Percentiles rank a stretch among this genome's conserved stretches.
These are phyloP conservation scores for Oplegnathus fasciatus DNA, from an alignment of 2,113 vertebrate species.

Conservation along the genomic window DNA sequence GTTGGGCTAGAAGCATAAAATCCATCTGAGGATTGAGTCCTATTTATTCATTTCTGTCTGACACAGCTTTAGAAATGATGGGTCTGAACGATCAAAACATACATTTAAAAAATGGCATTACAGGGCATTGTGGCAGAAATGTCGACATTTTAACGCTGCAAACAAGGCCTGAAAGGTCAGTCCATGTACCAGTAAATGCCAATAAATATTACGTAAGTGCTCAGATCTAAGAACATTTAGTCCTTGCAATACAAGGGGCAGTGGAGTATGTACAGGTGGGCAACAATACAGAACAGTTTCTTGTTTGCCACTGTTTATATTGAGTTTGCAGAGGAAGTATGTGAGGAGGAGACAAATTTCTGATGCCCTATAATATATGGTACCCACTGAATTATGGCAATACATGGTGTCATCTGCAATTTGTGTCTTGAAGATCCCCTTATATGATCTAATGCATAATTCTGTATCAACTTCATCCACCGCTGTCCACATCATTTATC, in stretches of 20 bases:
- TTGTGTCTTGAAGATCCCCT: conserved; percentile 20
- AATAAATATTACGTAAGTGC: conserved; percentile 70
- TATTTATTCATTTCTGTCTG: conserved; percentile 41
- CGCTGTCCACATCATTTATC: conserved; percentile 48
- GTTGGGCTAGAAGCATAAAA: conserved; percentile 28
- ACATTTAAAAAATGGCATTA: conserved; percentile 61
- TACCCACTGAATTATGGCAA: conserved; percentile 14
- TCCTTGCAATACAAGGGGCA: conserved; percentile 37
- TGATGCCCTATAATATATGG: conserved; percentile 5
- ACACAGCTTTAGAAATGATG: conserved; percentile 34
- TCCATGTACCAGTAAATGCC: conserved; percentile 64
- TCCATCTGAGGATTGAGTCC: neutral
- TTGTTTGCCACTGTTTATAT: conserved; percentile 1
- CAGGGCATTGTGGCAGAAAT: conserved; percentile 60
- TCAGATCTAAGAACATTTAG: conserved; percentile 53
- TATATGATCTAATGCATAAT: conserved; percentile 47
- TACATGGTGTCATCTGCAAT: conserved; percentile 46
- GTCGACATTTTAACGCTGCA: conserved; percentile 74
- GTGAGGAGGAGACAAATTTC: conserved; percentile 13
- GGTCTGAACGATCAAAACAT: conserved; percentile 40
- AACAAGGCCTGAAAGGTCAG: conserved; percentile 80
- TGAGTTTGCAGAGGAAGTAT: neutral
- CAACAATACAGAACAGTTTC: conserved; percentile 5
- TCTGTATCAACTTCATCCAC: conserved; percentile 36
- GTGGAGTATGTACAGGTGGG: conserved; percentile 1